phyloP scores from a whole-genome alignment of 2,888 invertebrate species.

The Eretmocerus hayati region DNA sequence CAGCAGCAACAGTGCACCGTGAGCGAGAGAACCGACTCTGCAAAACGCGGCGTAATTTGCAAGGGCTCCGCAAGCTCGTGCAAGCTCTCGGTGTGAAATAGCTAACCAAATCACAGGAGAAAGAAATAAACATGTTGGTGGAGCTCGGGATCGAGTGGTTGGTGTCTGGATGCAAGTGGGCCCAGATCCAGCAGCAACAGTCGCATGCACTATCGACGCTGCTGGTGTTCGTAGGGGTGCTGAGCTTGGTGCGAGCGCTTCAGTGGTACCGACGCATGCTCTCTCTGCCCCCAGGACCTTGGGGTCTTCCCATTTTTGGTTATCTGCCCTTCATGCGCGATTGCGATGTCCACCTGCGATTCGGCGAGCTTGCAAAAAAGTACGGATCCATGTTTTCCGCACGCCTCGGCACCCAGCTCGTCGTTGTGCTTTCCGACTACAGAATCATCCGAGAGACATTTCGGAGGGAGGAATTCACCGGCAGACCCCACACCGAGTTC shows the following conservation, averaged over 20 bases:
- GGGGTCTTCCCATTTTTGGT: constrained; percentile 79
- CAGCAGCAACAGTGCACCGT: constrained; percentile 13
- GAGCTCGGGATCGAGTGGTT: constrained; percentile 32
- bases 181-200: too few relatives aligned
- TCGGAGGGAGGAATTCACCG: constrained; percentile 79
- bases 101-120: not conserved
- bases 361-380: constrained; percentile 66
- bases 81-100: not conserved
- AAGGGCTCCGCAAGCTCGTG: not conserved
- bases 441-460: constrained; percentile 80
- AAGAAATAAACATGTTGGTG: constrained; percentile 32
- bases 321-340: constrained; percentile 75
- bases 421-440: constrained; percentile 82
- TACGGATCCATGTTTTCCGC: constrained; percentile 80
- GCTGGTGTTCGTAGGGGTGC: constrained; percentile 48
- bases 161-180: too few relatives aligned
- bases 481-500: constrained; percentile 78
- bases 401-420: constrained; percentile 71
- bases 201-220: constrained; percentile 14
- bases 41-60: too few relatives aligned
- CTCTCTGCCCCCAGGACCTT: constrained; percentile 75
- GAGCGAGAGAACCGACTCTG: too few relatives aligned
- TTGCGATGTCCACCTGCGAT: constrained; percentile 65
- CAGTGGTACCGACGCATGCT: constrained; percentile 17
- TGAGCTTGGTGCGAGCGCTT: constrained; percentile 40